These are phyloP conservation scores for Congeria kusceri DNA, from an alignment of 2,888 invertebrate species.

Conservation along the genomic window DNA sequence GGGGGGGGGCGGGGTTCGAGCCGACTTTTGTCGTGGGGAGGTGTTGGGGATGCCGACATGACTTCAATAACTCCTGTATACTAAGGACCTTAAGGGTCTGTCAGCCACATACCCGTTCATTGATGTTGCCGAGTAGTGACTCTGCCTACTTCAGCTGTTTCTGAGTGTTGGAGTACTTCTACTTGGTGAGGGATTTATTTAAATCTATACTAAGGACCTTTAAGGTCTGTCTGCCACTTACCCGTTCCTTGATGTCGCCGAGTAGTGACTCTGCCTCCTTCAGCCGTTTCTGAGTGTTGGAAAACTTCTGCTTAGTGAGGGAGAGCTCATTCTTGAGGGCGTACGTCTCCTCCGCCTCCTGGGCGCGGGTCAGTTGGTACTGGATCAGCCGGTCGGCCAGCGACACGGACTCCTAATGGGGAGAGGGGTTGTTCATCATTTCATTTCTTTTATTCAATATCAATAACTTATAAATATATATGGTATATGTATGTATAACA, in stretches of 20 bases:
- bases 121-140: constrained; percentile 90
- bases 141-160: constrained; percentile 96
- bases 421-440: no score
- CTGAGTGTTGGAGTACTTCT: constrained; percentile 94
- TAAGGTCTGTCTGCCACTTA: constrained; percentile 40
- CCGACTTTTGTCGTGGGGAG: no score
- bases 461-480: no score
- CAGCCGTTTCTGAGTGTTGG: constrained; percentile 95
- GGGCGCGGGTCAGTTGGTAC: constrained; percentile 95
- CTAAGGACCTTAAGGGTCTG: no score
- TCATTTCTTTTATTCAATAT: no score
- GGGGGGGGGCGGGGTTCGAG: no score
- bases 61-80: no score
- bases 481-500: no score
- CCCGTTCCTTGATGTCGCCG: constrained; percentile 83
- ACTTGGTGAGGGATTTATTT: constrained; percentile 93
- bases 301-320: constrained; percentile 93
- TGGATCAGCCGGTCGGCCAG: constrained; percentile 89
- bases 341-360: constrained; percentile 93
- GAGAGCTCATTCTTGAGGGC: constrained; percentile 92
- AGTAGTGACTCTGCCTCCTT: constrained; percentile 96
- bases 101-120: constrained; percentile 75
- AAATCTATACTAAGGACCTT: no score
- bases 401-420: constrained; percentile 90
- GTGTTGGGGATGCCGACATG: no score